Evolutionary conservation across 2,113 vertebrate genomes (phyloP).

Genomic region (Orthochromis malagaraziensis): DNA sequence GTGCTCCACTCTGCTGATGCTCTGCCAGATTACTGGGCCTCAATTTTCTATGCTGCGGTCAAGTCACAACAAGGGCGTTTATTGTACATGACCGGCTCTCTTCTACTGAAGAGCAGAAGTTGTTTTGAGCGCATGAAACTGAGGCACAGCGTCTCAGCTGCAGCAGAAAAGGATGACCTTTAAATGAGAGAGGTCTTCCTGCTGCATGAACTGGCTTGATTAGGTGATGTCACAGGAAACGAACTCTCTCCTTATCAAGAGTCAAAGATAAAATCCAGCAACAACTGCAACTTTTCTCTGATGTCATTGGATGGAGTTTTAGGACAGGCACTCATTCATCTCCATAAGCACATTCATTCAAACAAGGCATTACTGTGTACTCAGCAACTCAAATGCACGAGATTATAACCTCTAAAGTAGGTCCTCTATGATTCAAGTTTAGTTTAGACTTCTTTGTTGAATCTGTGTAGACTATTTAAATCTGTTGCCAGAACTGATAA

Average conservation of each 20-base stretch:
- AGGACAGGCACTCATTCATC: not conserved
- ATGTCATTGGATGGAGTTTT: conserved; percentile 2
- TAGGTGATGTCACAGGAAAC: conserved; percentile 50
- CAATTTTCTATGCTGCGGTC: conserved; percentile 23
- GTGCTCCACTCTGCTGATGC: conserved; percentile 27
- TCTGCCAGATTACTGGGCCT: conserved; percentile 28
- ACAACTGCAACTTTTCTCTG: not conserved
- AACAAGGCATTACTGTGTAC: not conserved
- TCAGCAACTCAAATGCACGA: not conserved
- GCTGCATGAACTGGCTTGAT: conserved; percentile 54
- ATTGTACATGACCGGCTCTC: conserved; percentile 35
- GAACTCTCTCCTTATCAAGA: conserved; percentile 38
- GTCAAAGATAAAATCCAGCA: not conserved
- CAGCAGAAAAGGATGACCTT: conserved; percentile 20
- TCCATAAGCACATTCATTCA: not conserved
- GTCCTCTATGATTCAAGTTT: not conserved
- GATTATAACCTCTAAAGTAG: not conserved
- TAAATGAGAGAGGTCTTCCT: conserved; percentile 29
- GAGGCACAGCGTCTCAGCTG: not conserved
- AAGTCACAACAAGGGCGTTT: conserved; percentile 40
- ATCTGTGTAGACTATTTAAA: not conserved
- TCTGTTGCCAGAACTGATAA: not conserved
- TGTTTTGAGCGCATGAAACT: conserved; percentile 28
- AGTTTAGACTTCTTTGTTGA: not conserved
- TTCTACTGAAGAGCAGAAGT: conserved; percentile 36